A percentile compares a stretch with the other conserved stretches of the same genome.
phyloP scores from a whole-genome alignment of 2,797 vertebrate species.

The Propithecus deckenii region DNA sequence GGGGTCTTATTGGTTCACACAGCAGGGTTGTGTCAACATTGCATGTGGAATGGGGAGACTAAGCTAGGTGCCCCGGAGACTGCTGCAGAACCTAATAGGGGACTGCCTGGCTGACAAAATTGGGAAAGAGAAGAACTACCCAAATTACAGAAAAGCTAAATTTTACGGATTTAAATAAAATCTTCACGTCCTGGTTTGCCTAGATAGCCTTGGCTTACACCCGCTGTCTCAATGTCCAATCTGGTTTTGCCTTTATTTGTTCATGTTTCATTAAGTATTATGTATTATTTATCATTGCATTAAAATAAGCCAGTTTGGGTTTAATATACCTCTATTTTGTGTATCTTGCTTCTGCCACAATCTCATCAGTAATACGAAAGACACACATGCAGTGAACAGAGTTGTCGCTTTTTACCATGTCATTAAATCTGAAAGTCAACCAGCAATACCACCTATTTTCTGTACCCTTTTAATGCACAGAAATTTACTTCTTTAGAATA shows the following conservation, averaged over 20 bases:
- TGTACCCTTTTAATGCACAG: neutral
- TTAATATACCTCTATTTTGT: neutral
- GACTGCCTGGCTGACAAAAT: neutral
- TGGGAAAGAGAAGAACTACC: neutral
- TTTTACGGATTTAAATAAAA: neutral
- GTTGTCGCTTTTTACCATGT: neutral
- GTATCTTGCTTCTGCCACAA: neutral
- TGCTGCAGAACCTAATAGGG: neutral
- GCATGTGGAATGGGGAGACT: neutral
- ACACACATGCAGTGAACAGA: neutral
- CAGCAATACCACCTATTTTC: neutral
- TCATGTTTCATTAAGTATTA: neutral
- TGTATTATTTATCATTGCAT: neutral
- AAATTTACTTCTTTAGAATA: neutral
- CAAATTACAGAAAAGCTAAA: neutral
- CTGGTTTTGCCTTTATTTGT: neutral
- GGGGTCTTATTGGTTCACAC: neutral
- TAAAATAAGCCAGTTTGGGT: neutral
- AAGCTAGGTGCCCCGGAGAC: neutral
- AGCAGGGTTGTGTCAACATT: neutral
- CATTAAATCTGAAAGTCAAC: neutral
- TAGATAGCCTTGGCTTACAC: neutral
- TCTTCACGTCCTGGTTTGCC: neutral
- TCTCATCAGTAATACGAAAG: neutral
- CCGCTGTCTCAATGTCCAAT: neutral